Percentiles rank a stretch among this genome's conserved stretches.
Conservation (phyloP, 1,140 invertebrate species). For the Lepidurus apus region DNA sequence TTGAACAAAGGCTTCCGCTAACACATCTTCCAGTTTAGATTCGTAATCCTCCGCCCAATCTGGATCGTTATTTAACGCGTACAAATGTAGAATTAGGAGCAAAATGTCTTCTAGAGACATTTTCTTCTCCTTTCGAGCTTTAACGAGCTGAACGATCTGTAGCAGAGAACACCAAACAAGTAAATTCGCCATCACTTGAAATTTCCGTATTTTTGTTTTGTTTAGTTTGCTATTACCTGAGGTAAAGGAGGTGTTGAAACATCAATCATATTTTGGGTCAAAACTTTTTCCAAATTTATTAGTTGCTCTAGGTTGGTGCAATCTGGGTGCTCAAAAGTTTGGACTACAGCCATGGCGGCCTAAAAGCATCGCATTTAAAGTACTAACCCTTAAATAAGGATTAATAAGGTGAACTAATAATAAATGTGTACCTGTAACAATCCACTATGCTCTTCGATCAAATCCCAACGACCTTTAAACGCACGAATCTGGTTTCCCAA, state of each 20-base stretch:
- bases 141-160: slow-evolving; percentile 51
- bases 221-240: background rate
- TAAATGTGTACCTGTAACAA: slow-evolving; percentile 30
- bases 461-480: slow-evolving; percentile 28
- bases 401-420: background rate
- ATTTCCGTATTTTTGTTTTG: too few species aligned
- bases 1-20: slow-evolving; percentile 55
- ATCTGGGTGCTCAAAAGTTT: slow-evolving; percentile 22
- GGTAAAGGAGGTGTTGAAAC: slow-evolving; percentile 22
- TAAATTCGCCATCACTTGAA: too few species aligned
- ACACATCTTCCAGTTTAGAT: slow-evolving; percentile 44
- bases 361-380: background rate
- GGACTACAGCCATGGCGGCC: slow-evolving; percentile 5
- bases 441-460: slow-evolving; percentile 30
- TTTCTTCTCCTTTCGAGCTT: slow-evolving; percentile 50
- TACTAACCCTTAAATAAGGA: background rate
- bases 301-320: slow-evolving; percentile 16
- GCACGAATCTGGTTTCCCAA: slow-evolving; percentile 22
- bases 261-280: slow-evolving; percentile 24
- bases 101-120: slow-evolving; percentile 56
- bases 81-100: slow-evolving; percentile 55
- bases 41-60: slow-evolving; percentile 50
- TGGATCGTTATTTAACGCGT: slow-evolving; percentile 54
- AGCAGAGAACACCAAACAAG: background rate
- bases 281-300: slow-evolving; percentile 26